A percentile compares a stretch with the other conserved stretches of the same genome.
Conservation (phyloP, 2,888 invertebrate genomes). For the Exephanes ischioxanthus region DNA sequence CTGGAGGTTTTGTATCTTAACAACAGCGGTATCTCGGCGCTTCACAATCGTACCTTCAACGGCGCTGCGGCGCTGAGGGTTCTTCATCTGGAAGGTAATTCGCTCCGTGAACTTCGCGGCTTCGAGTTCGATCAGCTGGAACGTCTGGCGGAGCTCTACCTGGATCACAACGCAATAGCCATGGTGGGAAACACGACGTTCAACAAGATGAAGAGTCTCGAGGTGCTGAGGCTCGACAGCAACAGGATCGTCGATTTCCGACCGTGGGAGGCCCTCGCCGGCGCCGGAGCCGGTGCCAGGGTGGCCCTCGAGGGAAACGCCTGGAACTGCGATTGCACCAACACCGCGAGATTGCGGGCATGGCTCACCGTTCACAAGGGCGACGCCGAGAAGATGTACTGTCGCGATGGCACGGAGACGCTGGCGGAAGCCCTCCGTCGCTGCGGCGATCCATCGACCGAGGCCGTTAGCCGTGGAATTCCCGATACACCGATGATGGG, state of each 20-base stretch:
- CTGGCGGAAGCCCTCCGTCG: slow-evolving; percentile 86
- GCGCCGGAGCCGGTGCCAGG: slow-evolving; percentile 86
- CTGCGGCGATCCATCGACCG: slow-evolving; percentile 89
- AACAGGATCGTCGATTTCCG: slow-evolving; percentile 92
- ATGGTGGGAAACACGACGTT: slow-evolving; percentile 92
- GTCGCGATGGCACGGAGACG: slow-evolving; percentile 87
- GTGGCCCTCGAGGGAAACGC: slow-evolving; percentile 92
- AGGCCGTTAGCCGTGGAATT: slow-evolving; percentile 89
- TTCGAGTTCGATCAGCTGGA: slow-evolving; percentile 92
- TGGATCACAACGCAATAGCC: slow-evolving; percentile 91
- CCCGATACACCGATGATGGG: slow-evolving; percentile 89
- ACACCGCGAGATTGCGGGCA: slow-evolving; percentile 89
- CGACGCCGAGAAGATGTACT: slow-evolving; percentile 90
- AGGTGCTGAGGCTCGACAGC: slow-evolving; percentile 91
- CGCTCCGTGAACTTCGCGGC: slow-evolving; percentile 90
- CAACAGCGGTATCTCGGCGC: slow-evolving; percentile 91
- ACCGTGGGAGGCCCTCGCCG: slow-evolving; percentile 89
- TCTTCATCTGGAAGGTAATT: slow-evolving; percentile 92
- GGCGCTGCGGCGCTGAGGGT: slow-evolving; percentile 91
- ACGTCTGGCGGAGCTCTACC: slow-evolving; percentile 90
- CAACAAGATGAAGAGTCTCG: slow-evolving; percentile 89
- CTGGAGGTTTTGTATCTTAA: slow-evolving; percentile 92
- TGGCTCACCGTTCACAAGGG: slow-evolving; percentile 90
- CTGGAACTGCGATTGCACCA: slow-evolving; percentile 94
- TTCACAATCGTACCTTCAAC: slow-evolving; percentile 94